Evolutionary conservation across 2,888 invertebrate species (phyloP), one percentile per base, ranked within the genome.

Genomic region (Geotrupes spiniger): DNA sequence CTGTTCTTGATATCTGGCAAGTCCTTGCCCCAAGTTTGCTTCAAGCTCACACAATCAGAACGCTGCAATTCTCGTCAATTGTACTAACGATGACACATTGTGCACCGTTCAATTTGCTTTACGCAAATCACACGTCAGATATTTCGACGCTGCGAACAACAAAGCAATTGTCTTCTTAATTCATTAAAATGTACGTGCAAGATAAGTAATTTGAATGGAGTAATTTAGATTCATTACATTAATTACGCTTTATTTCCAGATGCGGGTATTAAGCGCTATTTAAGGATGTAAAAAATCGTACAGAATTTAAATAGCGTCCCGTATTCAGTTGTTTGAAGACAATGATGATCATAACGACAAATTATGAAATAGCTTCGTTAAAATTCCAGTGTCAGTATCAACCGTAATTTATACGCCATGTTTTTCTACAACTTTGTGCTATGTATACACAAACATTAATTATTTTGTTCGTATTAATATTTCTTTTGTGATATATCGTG

Each of bases 301-400:
- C 21, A 21, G 21, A 21, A 21, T 21, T 21, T 21, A 21, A 33
- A 33, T 33, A 14, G 15, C 2, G 14, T 33, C 33, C 15, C 33
- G 33, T 33, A 33, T 14, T 63, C 53, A 49, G 40, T 47, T 59
- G 58, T 63, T 61, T 54, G 57, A 61, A 63, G 65, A 66, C 65
- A 65, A 66, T 64, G 64, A 64, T 63, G 63, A 61, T 63, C 61
- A 64, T 64, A 63, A 63, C 66, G 66, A 68, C 68, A 66, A 68
- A 68, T 68, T 66, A 65, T 66, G 63, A 66, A 65, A 66, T 65
- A 61, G 59, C 65, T 68, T 68, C 68, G 68, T 68, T 68, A 68
- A 68, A 64, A 68, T 68, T 68, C 68, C 66, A 54, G 46, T 62
- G 65, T 65, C 64, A 63, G 62, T 58, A 63, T 59, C 60, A 56